Conservation (phyloP, 37 sponge, comb jelly and placozoan genomes). For the Chondrilla cf. caribensis region DNA sequence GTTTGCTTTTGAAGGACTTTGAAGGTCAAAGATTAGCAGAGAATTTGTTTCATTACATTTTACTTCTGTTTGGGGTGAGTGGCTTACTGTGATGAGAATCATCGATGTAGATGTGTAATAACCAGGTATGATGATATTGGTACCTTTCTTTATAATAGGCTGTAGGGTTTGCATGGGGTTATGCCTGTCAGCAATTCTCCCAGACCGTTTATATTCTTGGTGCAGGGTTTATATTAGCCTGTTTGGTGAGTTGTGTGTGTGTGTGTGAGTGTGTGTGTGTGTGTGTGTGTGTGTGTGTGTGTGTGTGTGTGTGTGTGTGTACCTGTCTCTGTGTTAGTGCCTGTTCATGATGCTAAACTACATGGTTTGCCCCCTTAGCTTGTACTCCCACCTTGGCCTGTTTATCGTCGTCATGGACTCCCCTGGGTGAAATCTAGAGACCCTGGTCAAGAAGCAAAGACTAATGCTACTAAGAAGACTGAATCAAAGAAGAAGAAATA, state of each 20-base stretch:
- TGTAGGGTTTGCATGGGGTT: slow-evolving; percentile 97
- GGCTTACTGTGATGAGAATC: not conserved
- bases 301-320: not conserved
- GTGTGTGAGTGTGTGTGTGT: not conserved
- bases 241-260: slow-evolving; percentile 54
- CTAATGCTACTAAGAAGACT: not conserved
- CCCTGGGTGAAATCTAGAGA: slow-evolving; percentile 44
- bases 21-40: slow-evolving; percentile 96
- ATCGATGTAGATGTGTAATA: not conserved
- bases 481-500: slow-evolving; percentile 6
- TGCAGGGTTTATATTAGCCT: slow-evolving; percentile 79
- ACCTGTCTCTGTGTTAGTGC: not conserved
- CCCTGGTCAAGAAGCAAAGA: not conserved
- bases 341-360: not conserved
- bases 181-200: slow-evolving; percentile 79
- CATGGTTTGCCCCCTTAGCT: slow-evolving; percentile 40
- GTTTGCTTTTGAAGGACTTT: slow-evolving; percentile 69
- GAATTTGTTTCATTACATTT: slow-evolving; percentile 68
- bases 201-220: slow-evolving; percentile 87
- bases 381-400: slow-evolving; percentile 85
- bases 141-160: slow-evolving; percentile 41
- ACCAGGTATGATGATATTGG: not conserved
- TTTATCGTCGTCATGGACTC: slow-evolving; percentile 65
- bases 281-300: not conserved
- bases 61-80: slow-evolving; percentile 87